phyloP scores from a whole-genome alignment of 2,113 vertebrate species.

The Sceloporus tristichus region DNA sequence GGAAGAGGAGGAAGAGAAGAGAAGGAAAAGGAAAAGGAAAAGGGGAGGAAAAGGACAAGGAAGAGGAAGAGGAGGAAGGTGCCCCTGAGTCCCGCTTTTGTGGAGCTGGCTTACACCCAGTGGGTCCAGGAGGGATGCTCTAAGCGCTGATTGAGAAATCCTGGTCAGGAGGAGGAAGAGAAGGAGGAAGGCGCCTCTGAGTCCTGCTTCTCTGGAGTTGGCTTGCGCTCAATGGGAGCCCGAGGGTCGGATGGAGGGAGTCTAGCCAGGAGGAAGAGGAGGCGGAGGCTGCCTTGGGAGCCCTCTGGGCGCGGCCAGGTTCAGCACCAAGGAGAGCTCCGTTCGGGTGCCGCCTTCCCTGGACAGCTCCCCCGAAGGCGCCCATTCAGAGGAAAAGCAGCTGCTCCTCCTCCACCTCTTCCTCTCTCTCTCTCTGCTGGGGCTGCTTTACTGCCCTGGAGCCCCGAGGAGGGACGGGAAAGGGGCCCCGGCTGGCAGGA shows the following conservation, averaged over 20 bases:
- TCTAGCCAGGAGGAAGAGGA: too few species aligned
- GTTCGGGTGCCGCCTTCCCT: not conserved
- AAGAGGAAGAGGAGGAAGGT: not conserved
- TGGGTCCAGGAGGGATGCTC: not conserved
- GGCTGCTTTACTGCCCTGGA: not conserved
- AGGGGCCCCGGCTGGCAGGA: too few species aligned
- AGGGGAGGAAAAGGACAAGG: too few species aligned
- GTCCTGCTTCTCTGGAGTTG: not conserved
- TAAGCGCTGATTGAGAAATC: too few species aligned
- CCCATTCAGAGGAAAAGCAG: too few species aligned
- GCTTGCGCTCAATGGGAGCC: not conserved
- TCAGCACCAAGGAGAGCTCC: constrained; percentile 30
- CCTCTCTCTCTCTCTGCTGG: too few species aligned
- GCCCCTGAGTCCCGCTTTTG: too few species aligned
- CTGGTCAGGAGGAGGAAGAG: too few species aligned
- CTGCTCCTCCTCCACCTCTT: too few species aligned
- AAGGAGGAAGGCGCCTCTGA: too few species aligned
- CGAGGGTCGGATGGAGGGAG: fast-evolving
- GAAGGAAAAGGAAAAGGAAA: not conserved
- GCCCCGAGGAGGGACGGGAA: too few species aligned
- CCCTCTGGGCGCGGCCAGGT: not conserved
- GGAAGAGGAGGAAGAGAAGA: too few species aligned
- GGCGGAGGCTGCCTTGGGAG: not conserved
- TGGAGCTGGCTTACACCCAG: not conserved
- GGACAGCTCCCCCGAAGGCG: not conserved